Evolutionary conservation across 2,888 invertebrate genomes (phyloP).

Genomic region (Pterostichus niger): DNA sequence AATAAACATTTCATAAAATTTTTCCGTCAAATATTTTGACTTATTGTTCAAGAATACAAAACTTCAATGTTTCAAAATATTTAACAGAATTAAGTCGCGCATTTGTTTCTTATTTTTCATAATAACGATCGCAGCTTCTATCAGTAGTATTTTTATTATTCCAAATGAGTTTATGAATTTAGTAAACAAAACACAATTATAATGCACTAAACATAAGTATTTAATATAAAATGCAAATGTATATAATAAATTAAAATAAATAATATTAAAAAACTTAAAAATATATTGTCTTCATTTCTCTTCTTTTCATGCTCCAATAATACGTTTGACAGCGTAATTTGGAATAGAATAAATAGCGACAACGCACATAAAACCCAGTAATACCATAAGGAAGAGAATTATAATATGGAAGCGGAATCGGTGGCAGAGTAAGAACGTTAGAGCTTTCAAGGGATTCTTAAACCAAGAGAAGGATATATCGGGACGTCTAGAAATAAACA

Average conservation of each 20-base stretch:
- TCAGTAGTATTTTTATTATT: too few species aligned
- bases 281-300: not conserved
- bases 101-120: too few species aligned
- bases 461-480: constrained; percentile 82
- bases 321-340: constrained; percentile 74
- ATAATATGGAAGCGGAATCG: constrained; percentile 75
- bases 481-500: constrained; percentile 79
- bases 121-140: too few species aligned
- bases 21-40: too few species aligned
- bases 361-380: constrained; percentile 73
- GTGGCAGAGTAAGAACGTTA: constrained; percentile 23
- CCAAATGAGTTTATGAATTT: too few species aligned
- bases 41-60: too few species aligned
- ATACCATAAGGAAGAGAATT: constrained; percentile 72
- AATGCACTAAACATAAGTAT: too few species aligned
- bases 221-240: too few species aligned
- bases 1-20: too few species aligned
- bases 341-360: constrained; percentile 7
- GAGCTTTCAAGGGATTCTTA: constrained; percentile 79
- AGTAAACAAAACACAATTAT: too few species aligned
- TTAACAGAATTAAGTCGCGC: too few species aligned
- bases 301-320: constrained; percentile 74
- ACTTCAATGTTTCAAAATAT: too few species aligned
- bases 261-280: not conserved
- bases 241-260: constrained; percentile 4